Percentiles rank a stretch among this genome's conserved stretches.
phyloP scores from a whole-genome alignment of 1,140 invertebrate genomes.

The Saccostrea echinata region DNA sequence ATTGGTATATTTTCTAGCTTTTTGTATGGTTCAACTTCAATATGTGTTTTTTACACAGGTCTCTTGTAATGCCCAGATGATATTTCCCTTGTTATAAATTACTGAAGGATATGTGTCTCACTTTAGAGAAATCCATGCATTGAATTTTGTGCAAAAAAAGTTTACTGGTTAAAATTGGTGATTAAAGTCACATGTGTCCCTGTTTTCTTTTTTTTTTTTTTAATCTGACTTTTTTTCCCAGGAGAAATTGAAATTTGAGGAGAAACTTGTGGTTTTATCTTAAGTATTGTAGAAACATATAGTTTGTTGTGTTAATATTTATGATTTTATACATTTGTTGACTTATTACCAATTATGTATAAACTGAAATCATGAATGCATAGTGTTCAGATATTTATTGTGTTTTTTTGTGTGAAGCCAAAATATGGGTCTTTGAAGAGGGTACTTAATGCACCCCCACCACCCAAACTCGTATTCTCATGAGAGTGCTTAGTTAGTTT shows the following conservation, averaged over 20 bases:
- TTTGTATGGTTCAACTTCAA: neutral
- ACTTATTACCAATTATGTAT: slow-evolving; percentile 30
- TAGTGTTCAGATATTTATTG: slow-evolving; percentile 35
- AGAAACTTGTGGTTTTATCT: slow-evolving; percentile 13
- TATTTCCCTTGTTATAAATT: neutral
- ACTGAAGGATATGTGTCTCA: slow-evolving; percentile 19
- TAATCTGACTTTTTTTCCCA: neutral
- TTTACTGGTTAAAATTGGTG: slow-evolving; percentile 32
- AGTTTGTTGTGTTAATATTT: slow-evolving; percentile 25
- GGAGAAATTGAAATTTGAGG: neutral
- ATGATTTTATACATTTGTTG: slow-evolving; percentile 38
- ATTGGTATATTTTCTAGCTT: slow-evolving; percentile 13
- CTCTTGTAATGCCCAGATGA: neutral
- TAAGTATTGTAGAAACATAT: slow-evolving; percentile 18
- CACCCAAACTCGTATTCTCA: neutral
- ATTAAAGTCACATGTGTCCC: neutral
- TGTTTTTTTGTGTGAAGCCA: slow-evolving; percentile 15
- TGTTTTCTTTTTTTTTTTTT: neutral
- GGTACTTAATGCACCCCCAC: neutral
- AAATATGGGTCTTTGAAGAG: neutral
- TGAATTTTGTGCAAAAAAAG: neutral
- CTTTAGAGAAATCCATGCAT: slow-evolving; percentile 1
- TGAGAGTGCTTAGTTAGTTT: slow-evolving; percentile 23
- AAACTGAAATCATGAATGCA: slow-evolving; percentile 5
- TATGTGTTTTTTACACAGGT: neutral